These are phyloP conservation scores for Sander lucioperca DNA, from an alignment of 2,113 vertebrate genomes.

Conservation along the genomic window DNA sequence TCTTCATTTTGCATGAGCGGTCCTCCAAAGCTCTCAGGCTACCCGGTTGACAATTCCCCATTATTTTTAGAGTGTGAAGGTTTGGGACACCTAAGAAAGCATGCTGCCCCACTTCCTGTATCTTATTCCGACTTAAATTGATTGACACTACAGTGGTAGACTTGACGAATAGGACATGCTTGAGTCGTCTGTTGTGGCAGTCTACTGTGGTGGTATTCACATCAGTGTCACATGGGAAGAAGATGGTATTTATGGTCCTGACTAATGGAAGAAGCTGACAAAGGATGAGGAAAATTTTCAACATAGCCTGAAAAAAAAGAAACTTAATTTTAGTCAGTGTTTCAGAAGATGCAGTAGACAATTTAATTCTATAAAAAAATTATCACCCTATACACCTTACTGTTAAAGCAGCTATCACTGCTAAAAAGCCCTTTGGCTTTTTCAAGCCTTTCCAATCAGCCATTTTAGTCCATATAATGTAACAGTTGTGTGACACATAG, in stretches of 20 bases:
- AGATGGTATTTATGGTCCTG: conserved; percentile 66
- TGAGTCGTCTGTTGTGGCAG: conserved; percentile 75
- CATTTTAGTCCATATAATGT: neutral
- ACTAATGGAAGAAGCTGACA: conserved; percentile 62
- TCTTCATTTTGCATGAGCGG: conserved; percentile 69
- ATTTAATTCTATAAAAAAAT: neutral
- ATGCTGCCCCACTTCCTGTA: conserved; percentile 53
- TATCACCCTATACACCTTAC: neutral
- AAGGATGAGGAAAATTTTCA: conserved; percentile 58
- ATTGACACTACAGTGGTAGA: conserved; percentile 71
- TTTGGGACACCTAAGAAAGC: conserved; percentile 78
- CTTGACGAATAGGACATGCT: conserved; percentile 69
- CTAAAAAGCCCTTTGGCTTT: neutral
- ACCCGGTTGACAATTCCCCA: conserved; percentile 77
- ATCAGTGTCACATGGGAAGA: conserved; percentile 83
- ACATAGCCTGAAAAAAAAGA: conserved; percentile 19
- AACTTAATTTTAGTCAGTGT: neutral
- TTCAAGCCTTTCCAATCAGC: neutral
- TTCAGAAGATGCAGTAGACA: neutral
- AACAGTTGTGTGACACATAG: neutral
- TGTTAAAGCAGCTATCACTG: neutral
- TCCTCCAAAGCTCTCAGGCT: conserved; percentile 39
- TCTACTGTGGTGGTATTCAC: conserved; percentile 66
- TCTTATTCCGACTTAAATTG: conserved; percentile 76
- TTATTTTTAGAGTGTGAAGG: conserved; percentile 76